Evolutionary conservation across 30 jellyfish, hydroid and myxozoan genomes (phyloP).

Genomic region (Pelagia noctiluca): DNA sequence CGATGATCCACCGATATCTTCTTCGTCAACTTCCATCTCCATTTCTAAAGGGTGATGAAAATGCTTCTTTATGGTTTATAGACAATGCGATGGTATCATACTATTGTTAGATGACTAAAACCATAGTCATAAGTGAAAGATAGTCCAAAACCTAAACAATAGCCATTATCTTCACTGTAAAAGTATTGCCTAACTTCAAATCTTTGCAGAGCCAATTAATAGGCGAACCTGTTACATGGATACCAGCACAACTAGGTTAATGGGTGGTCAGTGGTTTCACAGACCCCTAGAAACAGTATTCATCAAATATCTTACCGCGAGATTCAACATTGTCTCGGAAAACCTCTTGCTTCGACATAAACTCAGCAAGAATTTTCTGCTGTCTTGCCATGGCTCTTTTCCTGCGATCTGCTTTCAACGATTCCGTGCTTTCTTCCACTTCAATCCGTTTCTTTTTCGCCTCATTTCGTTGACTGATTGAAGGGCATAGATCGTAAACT

Average conservation of each 20-base stretch:
- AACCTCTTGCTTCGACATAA: constrained; percentile 73
- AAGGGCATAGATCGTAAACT: constrained; percentile 47
- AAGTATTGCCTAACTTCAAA: no score
- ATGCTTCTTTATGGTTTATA: not conserved
- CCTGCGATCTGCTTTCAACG: constrained; percentile 50
- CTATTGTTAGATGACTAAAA: not conserved
- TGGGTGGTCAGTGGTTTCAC: no score
- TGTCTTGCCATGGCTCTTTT: constrained; percentile 80
- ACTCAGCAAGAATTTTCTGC: constrained; percentile 70
- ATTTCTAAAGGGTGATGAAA: not conserved
- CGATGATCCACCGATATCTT: not conserved
- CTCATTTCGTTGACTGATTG: constrained; percentile 25
- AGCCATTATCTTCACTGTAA: no score
- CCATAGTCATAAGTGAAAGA: no score
- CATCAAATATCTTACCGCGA: constrained; percentile 3
- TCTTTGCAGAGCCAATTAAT: no score
- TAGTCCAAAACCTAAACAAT: no score
- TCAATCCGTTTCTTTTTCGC: constrained; percentile 25
- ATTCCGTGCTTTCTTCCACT: not conserved
- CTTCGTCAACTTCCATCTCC: constrained; percentile 49
- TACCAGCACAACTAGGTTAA: no score
- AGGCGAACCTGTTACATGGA: no score
- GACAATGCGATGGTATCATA: not conserved
- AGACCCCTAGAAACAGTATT: no score
- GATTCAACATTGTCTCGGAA: constrained; percentile 54